Evolutionary conservation across 1,140 invertebrate genomes (phyloP), one percentile per base, ranked within the genome.

Genomic region (Heliconius hermathena): DNA sequence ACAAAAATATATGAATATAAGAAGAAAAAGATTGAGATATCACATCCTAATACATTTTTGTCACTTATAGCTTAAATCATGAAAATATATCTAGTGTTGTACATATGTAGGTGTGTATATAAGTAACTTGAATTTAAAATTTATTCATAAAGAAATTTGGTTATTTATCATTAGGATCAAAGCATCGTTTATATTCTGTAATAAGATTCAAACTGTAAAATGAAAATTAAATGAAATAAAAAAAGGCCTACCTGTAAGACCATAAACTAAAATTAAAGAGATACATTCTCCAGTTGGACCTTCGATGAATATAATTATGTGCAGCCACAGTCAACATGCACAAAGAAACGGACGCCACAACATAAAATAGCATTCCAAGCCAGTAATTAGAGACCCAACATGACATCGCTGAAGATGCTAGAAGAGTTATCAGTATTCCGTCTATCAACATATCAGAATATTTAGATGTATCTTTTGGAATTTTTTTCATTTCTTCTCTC

Each of bases 271-370:
- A 90, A 86, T 98, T 97, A 79, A 97, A 97, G 46, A 97, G 96
- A 86, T 97, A 98, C 96, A 97, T 98, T 72, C 97, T 96, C 95
- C 97, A 98, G 86, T 96, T 98, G 83, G 98, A 96, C 73, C 94
- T 96, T 85, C 96, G 95, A 87, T 98, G 98, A 77, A 98, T 96
- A 88, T 97, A 98, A 89, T 98, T 98, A 88, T 98, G 98, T 0
- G 96, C 95, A 29, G 95, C 95, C 18, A 97, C 95, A 5, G 93
- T 91, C 0, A 95, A 92, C 94, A 96, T 96, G 1, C 93, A 90
- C 1, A 98, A 89, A 22, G 95, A 91, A 8, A 96, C 36, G 54
- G 90, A 87, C 22, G 92, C 89, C 8, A 87, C 79, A 8, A 92
- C 36, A 77, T 89, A 91, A n/a, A 81, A 91, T 16, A 77, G 33